Conservation (phyloP, 2,888 invertebrate genomes). For the Pomacea canaliculata region DNA sequence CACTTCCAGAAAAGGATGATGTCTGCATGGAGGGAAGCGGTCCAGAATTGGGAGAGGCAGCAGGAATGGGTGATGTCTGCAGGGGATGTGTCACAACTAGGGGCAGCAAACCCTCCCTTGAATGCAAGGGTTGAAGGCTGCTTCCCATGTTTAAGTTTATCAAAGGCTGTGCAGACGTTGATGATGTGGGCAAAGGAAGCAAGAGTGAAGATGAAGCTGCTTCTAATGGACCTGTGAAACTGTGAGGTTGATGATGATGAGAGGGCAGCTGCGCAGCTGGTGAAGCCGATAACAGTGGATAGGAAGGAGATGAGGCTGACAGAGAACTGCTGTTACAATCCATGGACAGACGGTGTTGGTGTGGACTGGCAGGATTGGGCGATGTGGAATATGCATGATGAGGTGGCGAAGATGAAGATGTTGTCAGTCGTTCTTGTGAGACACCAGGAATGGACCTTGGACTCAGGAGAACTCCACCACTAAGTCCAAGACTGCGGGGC, state of each 20-base stretch:
- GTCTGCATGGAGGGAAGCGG: constrained; percentile 17
- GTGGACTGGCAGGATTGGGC: constrained; percentile 11
- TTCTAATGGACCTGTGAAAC: constrained; percentile 25
- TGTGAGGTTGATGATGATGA: constrained; percentile 13
- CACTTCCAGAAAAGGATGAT: constrained; percentile 33
- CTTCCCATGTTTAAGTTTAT: background rate
- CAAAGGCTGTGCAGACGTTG: background rate
- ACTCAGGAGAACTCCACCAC: constrained; percentile 15
- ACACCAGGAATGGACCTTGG: constrained; percentile 11
- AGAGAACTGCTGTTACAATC: constrained; percentile 6
- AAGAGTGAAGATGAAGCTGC: constrained; percentile 27
- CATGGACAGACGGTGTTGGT: constrained; percentile 6
- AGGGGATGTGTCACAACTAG: constrained; percentile 26
- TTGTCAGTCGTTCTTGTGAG: constrained; percentile 22
- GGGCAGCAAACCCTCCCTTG: constrained; percentile 24
- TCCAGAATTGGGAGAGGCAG: constrained; percentile 3
- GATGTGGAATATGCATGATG: constrained; percentile 26
- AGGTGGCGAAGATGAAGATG: constrained; percentile 28
- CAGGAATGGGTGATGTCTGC: constrained; percentile 29
- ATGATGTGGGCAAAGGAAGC: constrained; percentile 25
- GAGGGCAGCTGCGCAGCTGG: constrained; percentile 19
- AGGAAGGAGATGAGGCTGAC: background rate
- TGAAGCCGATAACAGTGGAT: constrained; percentile 24
- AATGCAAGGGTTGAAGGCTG: constrained; percentile 21
- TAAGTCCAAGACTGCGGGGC: background rate